A percentile compares a stretch with the other conserved stretches of the same genome.
Conservation (phyloP, 2,888 invertebrate genomes). For the Deilephila porcellus region DNA sequence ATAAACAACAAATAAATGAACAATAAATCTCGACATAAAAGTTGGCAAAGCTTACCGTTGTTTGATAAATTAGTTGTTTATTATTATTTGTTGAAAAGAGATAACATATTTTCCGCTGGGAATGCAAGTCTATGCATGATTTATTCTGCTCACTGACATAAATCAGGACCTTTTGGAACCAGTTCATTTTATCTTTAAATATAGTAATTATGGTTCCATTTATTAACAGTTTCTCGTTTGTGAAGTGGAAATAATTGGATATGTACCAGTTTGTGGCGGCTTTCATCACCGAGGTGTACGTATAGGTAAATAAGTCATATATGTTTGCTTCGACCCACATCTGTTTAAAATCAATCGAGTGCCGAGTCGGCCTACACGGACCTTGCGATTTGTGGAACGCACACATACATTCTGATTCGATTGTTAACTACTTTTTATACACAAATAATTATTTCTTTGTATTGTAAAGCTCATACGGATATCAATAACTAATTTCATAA, state of each 20-base stretch:
- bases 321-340: constrained; percentile 40
- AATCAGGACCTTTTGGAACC: not conserved
- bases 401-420: constrained; percentile 49
- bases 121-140: not conserved
- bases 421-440: constrained; percentile 41
- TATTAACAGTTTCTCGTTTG: not conserved
- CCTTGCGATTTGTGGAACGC: constrained; percentile 65
- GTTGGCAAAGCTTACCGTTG: not conserved
- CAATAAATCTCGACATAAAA: not conserved
- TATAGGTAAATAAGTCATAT: constrained; percentile 22
- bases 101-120: not conserved
- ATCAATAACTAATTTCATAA: not conserved
- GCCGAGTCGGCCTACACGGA: constrained; percentile 64
- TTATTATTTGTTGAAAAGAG: not conserved
- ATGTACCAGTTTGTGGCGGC: not conserved
- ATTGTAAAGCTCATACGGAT: not conserved
- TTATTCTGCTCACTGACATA: not conserved
- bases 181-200: too few relatives aligned
- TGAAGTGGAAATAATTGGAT: not conserved
- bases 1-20: not conserved
- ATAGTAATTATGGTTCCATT: not conserved
- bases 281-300: not conserved
- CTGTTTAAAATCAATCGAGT: constrained; percentile 37
- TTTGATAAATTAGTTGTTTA: not conserved
- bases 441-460: not conserved